phyloP scores from a whole-genome alignment of 2,797 vertebrate species.

The Cichlasoma orientale region DNA sequence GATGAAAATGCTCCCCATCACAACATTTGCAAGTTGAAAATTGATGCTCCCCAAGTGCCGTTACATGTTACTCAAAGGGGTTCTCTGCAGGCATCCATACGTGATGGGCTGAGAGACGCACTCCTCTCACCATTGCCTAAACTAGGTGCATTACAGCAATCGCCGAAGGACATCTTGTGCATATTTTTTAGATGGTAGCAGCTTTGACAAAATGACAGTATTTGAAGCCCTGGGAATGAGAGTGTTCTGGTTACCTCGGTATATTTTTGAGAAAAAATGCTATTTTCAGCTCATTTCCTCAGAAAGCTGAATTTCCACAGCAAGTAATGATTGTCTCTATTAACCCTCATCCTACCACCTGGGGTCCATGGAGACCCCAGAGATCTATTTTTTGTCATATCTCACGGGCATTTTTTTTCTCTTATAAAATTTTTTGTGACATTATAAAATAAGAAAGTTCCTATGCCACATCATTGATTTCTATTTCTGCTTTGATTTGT shows the following conservation, averaged over 20 bases:
- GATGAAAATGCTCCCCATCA: not conserved
- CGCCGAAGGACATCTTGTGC: not conserved
- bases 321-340: not conserved
- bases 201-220: not conserved
- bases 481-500: not conserved
- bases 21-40: not conserved
- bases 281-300: not conserved
- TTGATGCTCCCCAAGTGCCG: too few relatives aligned
- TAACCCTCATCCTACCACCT: not conserved
- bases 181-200: not conserved
- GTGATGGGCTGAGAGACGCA: not conserved
- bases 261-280: not conserved
- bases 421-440: not conserved
- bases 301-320: not conserved
- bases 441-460: too few relatives aligned
- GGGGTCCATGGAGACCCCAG: not conserved
- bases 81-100: not conserved
- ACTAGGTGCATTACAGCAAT: not conserved
- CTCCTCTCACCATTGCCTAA: not conserved
- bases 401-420: not conserved
- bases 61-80: not conserved
- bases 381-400: not conserved
- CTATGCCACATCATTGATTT: not conserved
- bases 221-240: not conserved
- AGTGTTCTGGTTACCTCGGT: not conserved